Evolutionary conservation across 2,888 invertebrate species (phyloP).

Genomic region (Doris montereyensis): DNA sequence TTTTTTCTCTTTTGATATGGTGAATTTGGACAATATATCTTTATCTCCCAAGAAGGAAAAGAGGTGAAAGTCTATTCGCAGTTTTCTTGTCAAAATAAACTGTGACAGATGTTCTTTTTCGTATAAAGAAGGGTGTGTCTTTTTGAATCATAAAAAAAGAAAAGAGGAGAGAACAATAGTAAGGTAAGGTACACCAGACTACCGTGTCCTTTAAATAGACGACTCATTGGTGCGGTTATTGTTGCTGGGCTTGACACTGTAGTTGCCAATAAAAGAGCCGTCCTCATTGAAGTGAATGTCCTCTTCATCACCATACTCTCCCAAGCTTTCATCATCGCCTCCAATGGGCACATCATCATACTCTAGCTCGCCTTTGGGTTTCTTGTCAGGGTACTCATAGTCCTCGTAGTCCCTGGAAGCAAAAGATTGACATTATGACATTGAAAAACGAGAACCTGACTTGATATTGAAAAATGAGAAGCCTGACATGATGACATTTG

Average conservation of each 20-base stretch:
- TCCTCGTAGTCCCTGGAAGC: slow-evolving; percentile 38
- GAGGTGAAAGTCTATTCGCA: no score
- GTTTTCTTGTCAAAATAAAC: no score
- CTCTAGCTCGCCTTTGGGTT: slow-evolving; percentile 39
- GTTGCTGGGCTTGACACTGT: slow-evolving; percentile 37
- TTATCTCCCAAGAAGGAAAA: no score
- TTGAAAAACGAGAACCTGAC: no score
- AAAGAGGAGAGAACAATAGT: neutral
- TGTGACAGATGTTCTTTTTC: no score
- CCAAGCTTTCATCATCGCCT: slow-evolving; percentile 45
- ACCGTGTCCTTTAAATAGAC: slow-evolving; percentile 20
- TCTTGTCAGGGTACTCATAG: slow-evolving; percentile 42
- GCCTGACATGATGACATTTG: no score
- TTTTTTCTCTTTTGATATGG: no score
- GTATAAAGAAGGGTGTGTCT: no score
- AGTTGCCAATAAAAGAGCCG: slow-evolving; percentile 50
- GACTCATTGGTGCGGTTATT: slow-evolving; percentile 33
- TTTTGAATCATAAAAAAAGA: no score
- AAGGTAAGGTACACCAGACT: neutral
- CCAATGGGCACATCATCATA: slow-evolving; percentile 44
- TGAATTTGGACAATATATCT: no score
- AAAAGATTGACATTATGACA: no score
- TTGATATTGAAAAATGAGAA: no score
- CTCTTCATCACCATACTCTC: slow-evolving; percentile 44
- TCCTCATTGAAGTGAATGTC: slow-evolving; percentile 49